These are phyloP conservation scores for Scomberomorus guttatus DNA, from an alignment of 2,797 vertebrate genomes.

Conservation along the genomic window DNA sequence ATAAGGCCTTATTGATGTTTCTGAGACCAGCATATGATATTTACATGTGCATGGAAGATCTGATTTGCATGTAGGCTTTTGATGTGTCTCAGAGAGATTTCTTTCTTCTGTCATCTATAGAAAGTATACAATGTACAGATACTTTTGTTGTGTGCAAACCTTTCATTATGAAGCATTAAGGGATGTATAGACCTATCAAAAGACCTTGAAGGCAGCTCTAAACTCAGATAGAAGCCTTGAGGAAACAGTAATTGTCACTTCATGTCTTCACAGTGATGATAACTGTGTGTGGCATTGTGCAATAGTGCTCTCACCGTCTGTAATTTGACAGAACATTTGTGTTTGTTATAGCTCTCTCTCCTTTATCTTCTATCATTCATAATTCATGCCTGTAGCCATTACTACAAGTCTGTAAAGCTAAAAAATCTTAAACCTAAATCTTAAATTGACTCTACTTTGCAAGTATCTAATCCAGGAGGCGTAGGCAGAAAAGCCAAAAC, in stretches of 20 bases:
- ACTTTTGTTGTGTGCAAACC: not conserved
- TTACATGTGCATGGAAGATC: not conserved
- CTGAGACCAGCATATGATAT: too few species aligned
- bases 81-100: not conserved
- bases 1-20: too few species aligned
- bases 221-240: not conserved
- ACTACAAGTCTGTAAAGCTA: too few species aligned
- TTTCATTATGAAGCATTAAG: slow-evolving; percentile 5
- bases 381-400: too few species aligned
- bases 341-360: not conserved
- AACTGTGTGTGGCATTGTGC: not conserved
- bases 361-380: too few species aligned
- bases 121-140: not conserved
- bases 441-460: too few species aligned
- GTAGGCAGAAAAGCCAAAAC: too few species aligned
- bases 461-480: too few species aligned
- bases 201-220: not conserved
- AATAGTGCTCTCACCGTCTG: too few species aligned
- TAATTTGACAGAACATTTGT: not conserved
- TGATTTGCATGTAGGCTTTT: slow-evolving; percentile 26
- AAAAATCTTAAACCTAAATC: too few species aligned
- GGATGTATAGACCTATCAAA: not conserved
- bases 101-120: not conserved
- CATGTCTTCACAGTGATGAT: slow-evolving; percentile 4
- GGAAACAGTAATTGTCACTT: not conserved